These are phyloP conservation scores for Poeciliopsis presidionis DNA, from an alignment of 2,797 vertebrate species.

Conservation along the genomic window DNA sequence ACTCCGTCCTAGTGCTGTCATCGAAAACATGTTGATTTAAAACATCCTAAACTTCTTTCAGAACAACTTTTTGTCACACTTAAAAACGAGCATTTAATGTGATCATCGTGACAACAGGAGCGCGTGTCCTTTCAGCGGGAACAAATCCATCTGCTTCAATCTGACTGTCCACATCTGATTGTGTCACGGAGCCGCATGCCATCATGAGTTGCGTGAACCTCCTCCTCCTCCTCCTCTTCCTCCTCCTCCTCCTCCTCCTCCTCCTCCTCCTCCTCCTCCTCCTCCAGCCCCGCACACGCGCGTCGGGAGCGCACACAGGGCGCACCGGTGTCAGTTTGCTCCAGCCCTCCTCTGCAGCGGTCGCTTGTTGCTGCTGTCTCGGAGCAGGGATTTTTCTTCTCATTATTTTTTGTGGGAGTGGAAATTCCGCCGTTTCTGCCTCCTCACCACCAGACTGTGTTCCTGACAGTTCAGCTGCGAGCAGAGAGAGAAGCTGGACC, in stretches of 20 bases:
- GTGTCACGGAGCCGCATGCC: constrained; percentile 29
- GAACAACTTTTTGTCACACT: not conserved
- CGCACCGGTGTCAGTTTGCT: constrained; percentile 64
- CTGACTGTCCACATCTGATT: constrained; percentile 37
- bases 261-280: not conserved
- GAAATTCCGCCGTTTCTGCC: constrained; percentile 52
- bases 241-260: constrained; percentile 1
- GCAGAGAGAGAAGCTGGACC: constrained; percentile 7
- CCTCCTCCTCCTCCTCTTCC: constrained; percentile 2
- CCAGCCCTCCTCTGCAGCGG: constrained; percentile 42
- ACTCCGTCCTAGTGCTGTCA: not conserved
- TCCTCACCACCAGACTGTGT: constrained; percentile 43
- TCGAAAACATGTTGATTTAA: not conserved
- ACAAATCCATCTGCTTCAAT: not conserved
- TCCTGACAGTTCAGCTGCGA: constrained; percentile 52
- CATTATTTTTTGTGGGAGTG: constrained; percentile 53
- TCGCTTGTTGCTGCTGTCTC: constrained; percentile 41
- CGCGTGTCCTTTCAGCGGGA: not conserved
- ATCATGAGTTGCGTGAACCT: constrained; percentile 47
- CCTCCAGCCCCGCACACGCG: constrained; percentile 14
- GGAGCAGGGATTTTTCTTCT: constrained; percentile 41
- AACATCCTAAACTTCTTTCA: not conserved
- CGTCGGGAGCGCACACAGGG: constrained; percentile 62
- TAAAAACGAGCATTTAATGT: not conserved
- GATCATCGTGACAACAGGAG: not conserved